Conservation (phyloP, 2,113 vertebrate genomes). For the Pangasianodon hypophthalmus region DNA sequence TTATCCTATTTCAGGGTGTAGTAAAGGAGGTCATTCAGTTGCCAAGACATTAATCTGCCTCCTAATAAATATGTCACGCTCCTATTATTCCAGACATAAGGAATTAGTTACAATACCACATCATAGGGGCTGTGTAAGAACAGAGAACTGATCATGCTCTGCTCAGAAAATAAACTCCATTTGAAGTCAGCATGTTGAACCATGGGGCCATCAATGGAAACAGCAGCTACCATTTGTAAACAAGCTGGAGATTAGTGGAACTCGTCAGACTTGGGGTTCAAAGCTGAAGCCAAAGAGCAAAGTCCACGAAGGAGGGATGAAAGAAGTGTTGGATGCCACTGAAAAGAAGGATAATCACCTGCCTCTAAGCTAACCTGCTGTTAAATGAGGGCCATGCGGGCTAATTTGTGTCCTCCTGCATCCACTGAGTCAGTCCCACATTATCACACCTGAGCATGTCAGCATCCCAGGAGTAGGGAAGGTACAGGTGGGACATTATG, state of each 20-base stretch:
- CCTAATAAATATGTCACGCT: slow-evolving; percentile 47
- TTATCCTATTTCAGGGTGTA: slow-evolving; percentile 18
- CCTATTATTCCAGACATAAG: neutral
- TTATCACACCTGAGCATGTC: slow-evolving; percentile 60
- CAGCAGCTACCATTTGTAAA: slow-evolving; percentile 52
- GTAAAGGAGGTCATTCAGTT: slow-evolving; percentile 47
- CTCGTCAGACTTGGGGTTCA: slow-evolving; percentile 43
- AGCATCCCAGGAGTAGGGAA: slow-evolving; percentile 16
- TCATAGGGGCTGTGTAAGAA: slow-evolving; percentile 28
- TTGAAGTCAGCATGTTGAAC: slow-evolving; percentile 46
- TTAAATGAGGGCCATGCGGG: slow-evolving; percentile 70
- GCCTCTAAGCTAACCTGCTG: slow-evolving; percentile 60
- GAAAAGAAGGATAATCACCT: slow-evolving; percentile 64
- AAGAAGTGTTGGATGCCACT: slow-evolving; percentile 67
- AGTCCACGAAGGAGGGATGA: slow-evolving; percentile 61
- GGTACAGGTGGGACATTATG: slow-evolving; percentile 23
- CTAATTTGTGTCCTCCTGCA: slow-evolving; percentile 47
- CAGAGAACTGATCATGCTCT: neutral
- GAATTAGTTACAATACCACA: slow-evolving; percentile 37
- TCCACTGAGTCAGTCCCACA: slow-evolving; percentile 45
- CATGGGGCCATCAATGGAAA: slow-evolving; percentile 30
- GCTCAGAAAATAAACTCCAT: slow-evolving; percentile 41
- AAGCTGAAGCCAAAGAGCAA: slow-evolving; percentile 40
- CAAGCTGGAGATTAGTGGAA: slow-evolving; percentile 49
- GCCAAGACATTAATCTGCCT: slow-evolving; percentile 58